Conservation (phyloP, 2,797 vertebrate genomes). For the Linurgus olivaceus region DNA sequence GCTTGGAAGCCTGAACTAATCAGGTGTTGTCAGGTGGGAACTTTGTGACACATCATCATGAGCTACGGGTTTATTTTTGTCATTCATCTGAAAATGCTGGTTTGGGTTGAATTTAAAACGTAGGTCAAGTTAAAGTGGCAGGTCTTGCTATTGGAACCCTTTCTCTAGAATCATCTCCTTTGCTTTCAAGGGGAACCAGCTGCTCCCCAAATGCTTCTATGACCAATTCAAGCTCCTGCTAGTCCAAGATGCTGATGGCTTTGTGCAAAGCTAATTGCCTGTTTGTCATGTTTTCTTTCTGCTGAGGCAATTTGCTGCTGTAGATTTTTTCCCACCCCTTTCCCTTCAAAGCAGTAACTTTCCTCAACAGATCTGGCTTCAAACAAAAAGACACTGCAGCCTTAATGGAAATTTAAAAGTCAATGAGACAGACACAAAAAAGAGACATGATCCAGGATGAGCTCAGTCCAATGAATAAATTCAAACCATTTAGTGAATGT, state of each 20-base stretch:
- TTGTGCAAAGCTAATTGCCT: background rate
- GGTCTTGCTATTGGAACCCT: background rate
- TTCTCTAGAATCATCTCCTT: background rate
- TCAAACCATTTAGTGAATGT: slow-evolving; percentile 72
- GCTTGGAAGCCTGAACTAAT: slow-evolving; percentile 9
- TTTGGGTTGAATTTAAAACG: background rate
- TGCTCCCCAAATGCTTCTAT: background rate
- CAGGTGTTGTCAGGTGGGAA: background rate
- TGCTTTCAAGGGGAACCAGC: background rate
- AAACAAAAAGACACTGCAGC: slow-evolving; percentile 59
- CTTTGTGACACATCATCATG: background rate
- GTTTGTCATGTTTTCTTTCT: background rate
- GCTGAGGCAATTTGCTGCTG: background rate
- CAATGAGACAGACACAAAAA: slow-evolving; percentile 67
- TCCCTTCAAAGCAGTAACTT: slow-evolving; percentile 42
- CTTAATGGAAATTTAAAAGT: slow-evolving; percentile 74
- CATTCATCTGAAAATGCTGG: background rate
- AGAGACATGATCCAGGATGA: slow-evolving; percentile 66
- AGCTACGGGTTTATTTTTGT: background rate
- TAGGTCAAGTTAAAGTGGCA: background rate
- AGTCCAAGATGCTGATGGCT: background rate
- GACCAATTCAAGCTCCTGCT: background rate
- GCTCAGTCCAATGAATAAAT: slow-evolving; percentile 74
- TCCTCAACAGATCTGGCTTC: slow-evolving; percentile 16
- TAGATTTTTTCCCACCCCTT: background rate